Evolutionary conservation across 2,888 invertebrate genomes (phyloP), one percentile per base, ranked within the genome.

Genomic region (Leptopterna dolabrata): DNA sequence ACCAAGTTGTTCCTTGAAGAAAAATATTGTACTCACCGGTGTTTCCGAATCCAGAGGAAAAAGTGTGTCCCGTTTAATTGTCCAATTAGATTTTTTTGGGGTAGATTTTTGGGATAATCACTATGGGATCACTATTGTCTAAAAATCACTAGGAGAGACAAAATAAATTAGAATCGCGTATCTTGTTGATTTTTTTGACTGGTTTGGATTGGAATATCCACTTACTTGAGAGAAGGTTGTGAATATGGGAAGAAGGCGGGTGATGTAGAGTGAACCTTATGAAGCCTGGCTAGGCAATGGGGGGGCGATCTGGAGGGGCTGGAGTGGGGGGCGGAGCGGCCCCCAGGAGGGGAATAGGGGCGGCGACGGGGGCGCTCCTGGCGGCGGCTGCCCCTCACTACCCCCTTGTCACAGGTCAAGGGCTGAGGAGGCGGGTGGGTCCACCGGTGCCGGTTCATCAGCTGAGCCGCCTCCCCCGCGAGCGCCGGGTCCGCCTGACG

Each of bases 201-300:
- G 30, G 43, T 16, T 41, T 76, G 24, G 47, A 78, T 78, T 2
- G 43, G 16, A 3, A 14, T 30, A 51, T 70, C 47, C 63, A 83
- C 83, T 83, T 83, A 83, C 83, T 83, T 83, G 83, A 70, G 41
- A 83, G 83, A 83, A 73, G 70, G 63, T 83, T 83, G 83, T 83
- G 63, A 41, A 83, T 47, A 83, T 70, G 63, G 83, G 63, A 83
- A 43, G 70, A 83, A 85, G 76, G 85, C 76, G 85, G 47, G 76
- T 51, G 76, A 76, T 30, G 73, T 85, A 36, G 73, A 76, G 76
- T 85, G 73, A 76, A 73, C 85, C 76, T 85, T 73, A 85, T 47
- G 85, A 85, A 85, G 85, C 85, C 85, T 85, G 85, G 85, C 45
- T 27, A 71, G 85, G 85, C 85, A 85, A 85, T 85, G 85, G 85